Evolutionary conservation across 1,140 invertebrate species (phyloP).

Genomic region (Tetraneura akinire): DNA sequence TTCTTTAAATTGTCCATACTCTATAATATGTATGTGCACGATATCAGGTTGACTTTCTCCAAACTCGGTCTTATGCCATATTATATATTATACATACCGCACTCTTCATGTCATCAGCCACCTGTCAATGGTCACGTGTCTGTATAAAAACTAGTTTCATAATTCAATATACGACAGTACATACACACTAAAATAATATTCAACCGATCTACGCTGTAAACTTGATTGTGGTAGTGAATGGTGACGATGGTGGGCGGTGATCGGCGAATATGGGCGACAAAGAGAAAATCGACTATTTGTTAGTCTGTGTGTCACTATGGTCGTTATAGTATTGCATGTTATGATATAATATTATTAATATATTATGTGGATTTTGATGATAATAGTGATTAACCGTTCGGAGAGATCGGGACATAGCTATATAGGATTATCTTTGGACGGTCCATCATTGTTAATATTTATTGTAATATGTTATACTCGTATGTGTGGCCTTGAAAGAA

Average conservation of each 20-base stretch:
- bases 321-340: too few relatives aligned
- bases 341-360: too few relatives aligned
- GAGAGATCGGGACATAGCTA: not conserved
- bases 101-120: not conserved
- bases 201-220: not conserved
- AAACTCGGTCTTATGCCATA: constrained; percentile 26
- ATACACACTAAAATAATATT: not conserved
- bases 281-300: constrained; percentile 2
- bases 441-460: not conserved
- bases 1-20: not conserved
- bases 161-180: not conserved
- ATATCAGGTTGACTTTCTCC: constrained; percentile 46
- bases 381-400: not conserved
- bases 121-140: constrained; percentile 41
- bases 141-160: constrained; percentile 34
- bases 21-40: not conserved
- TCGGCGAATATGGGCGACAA: not conserved
- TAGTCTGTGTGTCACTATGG: not conserved
- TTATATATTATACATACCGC: not conserved
- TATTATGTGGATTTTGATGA: not conserved
- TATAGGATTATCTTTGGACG: constrained; percentile 5
- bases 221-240: not conserved
- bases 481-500: constrained; percentile 4
- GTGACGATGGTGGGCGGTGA: not conserved
- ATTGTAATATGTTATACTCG: too few relatives aligned